Evolutionary conservation across 2,797 vertebrate species (phyloP), one percentile per base, ranked within the genome.

Genomic region (Babyrousa celebensis): DNA sequence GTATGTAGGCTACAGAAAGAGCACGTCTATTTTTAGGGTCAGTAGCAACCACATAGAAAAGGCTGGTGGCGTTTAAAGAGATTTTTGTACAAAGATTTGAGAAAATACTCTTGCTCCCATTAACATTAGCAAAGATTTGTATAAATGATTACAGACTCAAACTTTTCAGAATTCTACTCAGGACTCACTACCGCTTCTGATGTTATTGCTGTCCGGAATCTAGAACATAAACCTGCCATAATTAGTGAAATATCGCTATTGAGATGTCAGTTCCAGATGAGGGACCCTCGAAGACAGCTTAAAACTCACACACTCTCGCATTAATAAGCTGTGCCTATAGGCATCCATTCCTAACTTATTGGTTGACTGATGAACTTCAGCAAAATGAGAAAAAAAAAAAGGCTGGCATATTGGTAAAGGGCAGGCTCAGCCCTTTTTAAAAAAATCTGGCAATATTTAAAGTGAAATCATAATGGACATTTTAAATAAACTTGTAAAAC

Each of bases 401-500:
- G 6, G 12, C 9, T 72, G 32, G 29, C 17, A 56, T 60, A 48
- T 48, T 89, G 18, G 27, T 75, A 90, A 90, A 83, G 27, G 43
- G 68, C 32, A 88, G 87, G 16, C 18, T 92, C 58, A 91, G 70
- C 11, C n/a, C 70, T 83, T 88, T 88, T 86, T 29, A 8, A 2
- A 36, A 89, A 79, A 74, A 70, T 7, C 62, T 91, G 71, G 17
- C 32, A 75, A 63, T 71, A 91, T 92, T 91, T 94, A 83, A 87
- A 84, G 58, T 84, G 82, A 97, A 96, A 91, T 36, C 62, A 83
- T 32, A 91, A 60, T 75, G 65, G 17, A 95, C 80, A 82, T 75
- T 78, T 85, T 84, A 83, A 80, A 92, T 68, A 89, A 90, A 25
- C 48, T 79, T 94, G 68, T 82, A 95, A 91, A 96, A 94, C 18